phyloP scores from a whole-genome alignment of 2,888 invertebrate genomes.

The Scelioninae gen. 1 region DNA sequence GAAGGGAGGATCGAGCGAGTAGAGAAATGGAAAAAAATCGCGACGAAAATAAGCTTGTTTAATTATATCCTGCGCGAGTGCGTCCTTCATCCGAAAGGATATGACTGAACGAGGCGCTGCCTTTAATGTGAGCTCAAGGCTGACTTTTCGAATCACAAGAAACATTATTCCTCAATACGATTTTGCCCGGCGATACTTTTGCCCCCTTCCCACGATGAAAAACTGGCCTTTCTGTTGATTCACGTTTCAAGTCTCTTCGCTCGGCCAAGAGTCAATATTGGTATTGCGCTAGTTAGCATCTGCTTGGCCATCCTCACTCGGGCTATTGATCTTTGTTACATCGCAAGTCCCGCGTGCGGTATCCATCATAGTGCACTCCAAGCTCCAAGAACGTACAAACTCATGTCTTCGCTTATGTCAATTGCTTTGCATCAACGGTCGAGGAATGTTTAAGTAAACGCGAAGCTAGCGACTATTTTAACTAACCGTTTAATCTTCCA shows the following conservation, averaged over 20 bases:
- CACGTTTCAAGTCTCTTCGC: conserved; percentile 46
- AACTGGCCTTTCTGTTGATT: conserved; percentile 58
- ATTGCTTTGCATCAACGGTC: conserved; percentile 65
- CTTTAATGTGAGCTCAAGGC: conserved; percentile 65
- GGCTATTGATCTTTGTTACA: conserved; percentile 62
- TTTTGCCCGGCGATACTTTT: conserved; percentile 49
- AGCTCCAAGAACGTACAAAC: conserved; percentile 60
- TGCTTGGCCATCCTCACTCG: conserved; percentile 73
- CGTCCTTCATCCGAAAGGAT: conserved; percentile 70
- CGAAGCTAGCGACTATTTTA: conserved; percentile 32
- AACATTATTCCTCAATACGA: conserved; percentile 56
- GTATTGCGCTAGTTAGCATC: conserved; percentile 78
- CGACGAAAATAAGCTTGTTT: conserved; percentile 69
- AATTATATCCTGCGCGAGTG: conserved; percentile 68
- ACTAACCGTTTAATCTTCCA: conserved; percentile 44
- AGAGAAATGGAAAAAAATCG: conserved; percentile 66
- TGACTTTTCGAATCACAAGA: conserved; percentile 66
- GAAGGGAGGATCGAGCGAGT: conserved; percentile 61
- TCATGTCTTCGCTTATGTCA: conserved; percentile 60
- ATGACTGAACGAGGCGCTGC: conserved; percentile 68
- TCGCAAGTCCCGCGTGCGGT: conserved; percentile 58
- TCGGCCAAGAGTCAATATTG: conserved; percentile 76
- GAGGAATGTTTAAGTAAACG: conserved; percentile 63
- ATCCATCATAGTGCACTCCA: conserved; percentile 67
- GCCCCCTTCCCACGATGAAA: conserved; percentile 41